Evolutionary conservation across 2,113 vertebrate species (phyloP), one percentile per base, ranked within the genome.

Genomic region (Silurus glanis): DNA sequence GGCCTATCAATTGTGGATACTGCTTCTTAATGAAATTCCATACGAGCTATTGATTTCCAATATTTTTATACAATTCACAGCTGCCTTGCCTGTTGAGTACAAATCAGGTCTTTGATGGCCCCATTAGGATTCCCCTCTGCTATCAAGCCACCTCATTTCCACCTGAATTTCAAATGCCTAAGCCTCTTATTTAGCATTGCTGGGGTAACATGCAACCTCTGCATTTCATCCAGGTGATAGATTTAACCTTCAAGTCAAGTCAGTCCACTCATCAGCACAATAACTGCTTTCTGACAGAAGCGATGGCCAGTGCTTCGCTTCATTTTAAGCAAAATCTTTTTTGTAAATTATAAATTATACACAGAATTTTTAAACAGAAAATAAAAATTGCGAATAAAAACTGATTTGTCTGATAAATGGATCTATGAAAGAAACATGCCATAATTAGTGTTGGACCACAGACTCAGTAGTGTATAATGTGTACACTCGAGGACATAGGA

Each of bases 21-120:
- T 94, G 97, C 96, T 95, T 93, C 97, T 96, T 99, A 99, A 99
- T 99, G 97, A 97, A 98, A 99, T 99, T 99, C 98, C 97, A 98
- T 98, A 98, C 95, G 96, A 95, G 95, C 89, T 94, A 98, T 98
- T 96, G 97, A 99, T 99, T 99, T 97, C 96, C 97, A 97, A 99
- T 99, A 96, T 96, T 97, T 96, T 98, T 96, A 98, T 97, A 97
- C 95, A 96, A 97, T 95, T 97, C 94, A 95, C 97, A 95, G 96
- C 95, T 94, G 95, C 96, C 95, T 96, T 95, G 95, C 97, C 96
- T 96, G 96, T 95, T 94, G 96, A 95, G 96, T 95, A 97, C 96
- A 97, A 97, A 98, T 97, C 96, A 96, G 95, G 96, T 94, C 94
- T 97, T 97, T 97, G 94, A 98, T 93, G 95, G 96, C 94, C 97